Base-by-base conservation (phyloP, 37 sponge, comb jelly and placozoan genomes). In the Aphrocallistes beatrix region DNA sequence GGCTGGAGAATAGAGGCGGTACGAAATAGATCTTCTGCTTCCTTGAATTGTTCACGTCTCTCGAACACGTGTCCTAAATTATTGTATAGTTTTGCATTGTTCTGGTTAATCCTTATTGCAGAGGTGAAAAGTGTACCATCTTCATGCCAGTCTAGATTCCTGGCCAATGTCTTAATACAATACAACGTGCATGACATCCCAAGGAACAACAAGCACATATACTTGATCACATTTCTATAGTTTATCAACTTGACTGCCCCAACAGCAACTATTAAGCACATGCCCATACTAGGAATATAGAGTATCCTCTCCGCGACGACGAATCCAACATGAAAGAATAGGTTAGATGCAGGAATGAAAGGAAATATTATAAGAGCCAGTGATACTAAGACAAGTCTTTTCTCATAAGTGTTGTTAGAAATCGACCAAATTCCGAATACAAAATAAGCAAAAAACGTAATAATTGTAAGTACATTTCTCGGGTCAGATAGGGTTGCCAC, bases 291-390 rank as follows among this genome's bases (percentile, higher is more conserved):
- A 42, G 96, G 96, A 0, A 94, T 51, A 50, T 96, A 96, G 19
- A 96, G 88, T 37, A 96, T 87, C 51, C 97, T 85, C 82, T 96
- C 97, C 19, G 97, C 97, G 37, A 96, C 95, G 21, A 94, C 95
- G 87, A 96, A 96, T 16, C 97, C 97, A 38, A 96, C 97, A 16
- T 93, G 93, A 37, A 96, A 92, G 88, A 96, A 94, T 13, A 96
- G 89, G 82, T 96, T 96, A 36, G 93, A 94, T 37, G 97, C 97
- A 36, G 97, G 97, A 34, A 96, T 17, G 84, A 86, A 96, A 21
- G 97, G 97, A 40, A 96, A 90, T 19, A 92, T 75, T 38, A 91
- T 45, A 1, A 96, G 50, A 48, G 88, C 83, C 36, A 96, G 81
- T 16, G 84, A 93, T 82, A 88, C 28, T 37, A 91, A 36, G n/a